Percentiles rank a stretch among this genome's conserved stretches.
Conservation (phyloP, 2,888 invertebrate species). For the Sylvicola cinctus region DNA sequence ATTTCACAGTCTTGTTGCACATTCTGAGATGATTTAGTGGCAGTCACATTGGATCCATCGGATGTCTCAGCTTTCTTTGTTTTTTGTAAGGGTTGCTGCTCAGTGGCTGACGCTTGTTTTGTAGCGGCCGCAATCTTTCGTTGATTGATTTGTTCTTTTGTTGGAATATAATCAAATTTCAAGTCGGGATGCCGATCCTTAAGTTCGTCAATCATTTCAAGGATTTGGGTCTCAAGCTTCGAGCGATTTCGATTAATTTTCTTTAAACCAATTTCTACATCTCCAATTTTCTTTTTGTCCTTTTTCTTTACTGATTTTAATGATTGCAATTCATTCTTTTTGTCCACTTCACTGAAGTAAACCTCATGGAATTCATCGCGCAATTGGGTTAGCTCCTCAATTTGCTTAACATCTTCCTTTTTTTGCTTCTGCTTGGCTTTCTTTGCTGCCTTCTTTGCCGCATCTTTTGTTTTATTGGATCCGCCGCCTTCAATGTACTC, state of each 20-base stretch:
- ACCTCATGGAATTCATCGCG: slow-evolving; percentile 21
- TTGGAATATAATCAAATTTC: slow-evolving; percentile 22
- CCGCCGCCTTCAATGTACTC: slow-evolving; percentile 4
- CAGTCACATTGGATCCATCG: slow-evolving; percentile 6
- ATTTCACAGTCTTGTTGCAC: slow-evolving; percentile 4
- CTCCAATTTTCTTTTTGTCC: slow-evolving; percentile 22
- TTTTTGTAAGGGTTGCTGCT: slow-evolving; percentile 5
- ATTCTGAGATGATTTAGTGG: not conserved
- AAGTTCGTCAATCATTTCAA: slow-evolving; percentile 22
- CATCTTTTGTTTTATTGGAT: no score
- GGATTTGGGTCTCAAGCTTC: slow-evolving; percentile 20
- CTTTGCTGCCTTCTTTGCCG: slow-evolving; percentile 21
- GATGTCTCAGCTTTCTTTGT: slow-evolving; percentile 7
- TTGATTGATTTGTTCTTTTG: slow-evolving; percentile 17
- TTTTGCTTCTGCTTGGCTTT: slow-evolving; percentile 25
- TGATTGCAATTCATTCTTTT: slow-evolving; percentile 19
- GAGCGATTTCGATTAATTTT: slow-evolving; percentile 21
- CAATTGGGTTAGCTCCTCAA: slow-evolving; percentile 19
- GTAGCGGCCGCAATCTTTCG: slow-evolving; percentile 12
- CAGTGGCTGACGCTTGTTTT: slow-evolving; percentile 1
- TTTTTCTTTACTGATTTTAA: slow-evolving; percentile 15
- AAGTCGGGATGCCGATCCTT: slow-evolving; percentile 22
- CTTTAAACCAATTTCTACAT: slow-evolving; percentile 21
- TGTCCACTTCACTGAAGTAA: slow-evolving; percentile 21
- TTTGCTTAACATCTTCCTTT: slow-evolving; percentile 22